Base-by-base conservation (phyloP, 2,888 invertebrate genomes). In the Phanerotoma sp. region DNA sequence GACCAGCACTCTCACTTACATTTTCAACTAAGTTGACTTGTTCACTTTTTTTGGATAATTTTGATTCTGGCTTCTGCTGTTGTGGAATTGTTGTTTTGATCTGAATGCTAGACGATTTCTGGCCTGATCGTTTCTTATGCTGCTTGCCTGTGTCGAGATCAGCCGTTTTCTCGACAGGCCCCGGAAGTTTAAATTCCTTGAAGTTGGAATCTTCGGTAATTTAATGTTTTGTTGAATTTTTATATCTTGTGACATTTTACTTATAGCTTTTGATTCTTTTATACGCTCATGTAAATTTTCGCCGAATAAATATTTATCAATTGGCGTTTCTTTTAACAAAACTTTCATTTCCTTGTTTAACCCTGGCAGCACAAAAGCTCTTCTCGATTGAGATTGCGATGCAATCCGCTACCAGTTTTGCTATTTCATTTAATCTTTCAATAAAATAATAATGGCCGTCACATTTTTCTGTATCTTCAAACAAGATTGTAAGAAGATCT, bases 301-400 rank as follows among this genome's bases (percentile, higher is more conserved):
- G 4, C 54, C 54, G 32, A 57, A 60, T 30, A 60, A 48, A 10
- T 38, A 37, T 4, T 37, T 16, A 28, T 54, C 56, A 9, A 54
- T 33, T 15, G 33, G 35, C 11, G 57, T 37, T 7, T 47, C 50
- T 22, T 42, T 28, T 9, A 57, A 10, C n/a, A 57, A 18, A 1
- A 41, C 40, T 16, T 50, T 50, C 9, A 47, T 40, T 9, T 38
- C 37, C 30, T 53, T 60, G 15, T 28, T 25, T 4, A 57, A 11
- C 3, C 55, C 51, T 1, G 57, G 51, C 10, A 51, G n/a, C 6
- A 60, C 56, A n/a, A 60, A 40, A 6, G 55, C 55, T 22, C 37
- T 57, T 30, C 57, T 53, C 20, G 55, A 46, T 30, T 49, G 5
- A 51, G 41, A 5, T 40, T 45, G n/a, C 37, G 45, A n/a, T 48